These are phyloP conservation scores for Phasia obesa DNA, from an alignment of 2,888 invertebrate genomes.

Conservation along the genomic window DNA sequence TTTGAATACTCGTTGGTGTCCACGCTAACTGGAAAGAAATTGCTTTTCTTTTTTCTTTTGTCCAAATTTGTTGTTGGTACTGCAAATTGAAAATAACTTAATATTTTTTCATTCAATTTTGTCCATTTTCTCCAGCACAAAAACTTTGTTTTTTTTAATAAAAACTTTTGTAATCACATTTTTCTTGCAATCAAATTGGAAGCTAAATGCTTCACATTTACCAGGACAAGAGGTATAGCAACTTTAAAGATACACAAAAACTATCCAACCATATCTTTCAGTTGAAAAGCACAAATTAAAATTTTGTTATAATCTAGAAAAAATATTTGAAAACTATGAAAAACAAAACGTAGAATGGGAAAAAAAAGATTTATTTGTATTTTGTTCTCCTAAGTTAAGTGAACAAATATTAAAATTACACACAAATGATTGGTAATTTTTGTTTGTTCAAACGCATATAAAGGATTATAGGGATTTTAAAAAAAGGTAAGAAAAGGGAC, in stretches of 20 bases:
- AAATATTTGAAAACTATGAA: background rate
- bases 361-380: background rate
- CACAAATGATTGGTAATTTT: background rate
- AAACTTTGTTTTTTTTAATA: too few relatives aligned
- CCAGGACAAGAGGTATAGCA: background rate
- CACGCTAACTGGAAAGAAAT: too few relatives aligned
- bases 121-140: background rate
- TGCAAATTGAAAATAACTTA: too few relatives aligned
- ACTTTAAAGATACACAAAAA: background rate
- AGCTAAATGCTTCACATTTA: background rate
- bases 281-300: background rate
- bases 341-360: too few relatives aligned
- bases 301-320: background rate
- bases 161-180: background rate
- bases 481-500: too few relatives aligned
- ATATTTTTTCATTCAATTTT: background rate
- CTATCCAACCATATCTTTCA: background rate
- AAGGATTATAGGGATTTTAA: too few relatives aligned
- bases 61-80: too few relatives aligned
- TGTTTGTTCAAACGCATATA: too few relatives aligned
- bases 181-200: background rate
- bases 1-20: too few relatives aligned
- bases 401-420: background rate
- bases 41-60: too few relatives aligned
- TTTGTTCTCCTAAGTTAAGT: background rate